Percentiles rank a stretch among this genome's conserved stretches.
These are phyloP conservation scores for Stenoptilia bipunctidactyla DNA, from an alignment of 2,888 invertebrate genomes.

Conservation along the genomic window DNA sequence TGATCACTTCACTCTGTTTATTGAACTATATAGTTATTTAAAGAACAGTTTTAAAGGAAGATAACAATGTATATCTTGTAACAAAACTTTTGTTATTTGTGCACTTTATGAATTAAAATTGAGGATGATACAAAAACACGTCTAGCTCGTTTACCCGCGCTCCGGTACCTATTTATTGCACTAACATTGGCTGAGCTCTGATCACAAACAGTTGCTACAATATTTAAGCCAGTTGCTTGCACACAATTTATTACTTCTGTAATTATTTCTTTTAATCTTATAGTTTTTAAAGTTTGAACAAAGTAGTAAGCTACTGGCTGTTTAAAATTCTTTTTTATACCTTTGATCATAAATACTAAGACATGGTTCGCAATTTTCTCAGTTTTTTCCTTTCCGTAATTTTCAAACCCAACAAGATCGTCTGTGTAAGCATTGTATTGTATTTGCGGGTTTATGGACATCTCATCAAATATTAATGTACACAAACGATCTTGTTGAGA, in stretches of 20 bases:
- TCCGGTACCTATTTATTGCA: too few relatives aligned
- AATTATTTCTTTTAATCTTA: background rate
- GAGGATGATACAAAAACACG: too few relatives aligned
- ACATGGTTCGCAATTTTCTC: background rate
- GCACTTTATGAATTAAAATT: too few relatives aligned
- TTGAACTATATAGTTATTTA: too few relatives aligned
- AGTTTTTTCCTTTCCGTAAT: background rate
- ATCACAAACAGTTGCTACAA: background rate
- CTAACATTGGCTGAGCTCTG: background rate
- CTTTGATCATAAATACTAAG: background rate
- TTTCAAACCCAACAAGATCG: background rate
- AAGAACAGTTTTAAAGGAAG: too few relatives aligned
- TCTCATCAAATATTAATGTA: background rate
- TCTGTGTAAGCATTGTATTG: background rate
- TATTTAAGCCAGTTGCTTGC: background rate
- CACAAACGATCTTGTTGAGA: background rate
- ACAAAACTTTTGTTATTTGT: too few relatives aligned
- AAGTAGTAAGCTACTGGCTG: too few relatives aligned
- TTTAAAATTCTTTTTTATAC: background rate
- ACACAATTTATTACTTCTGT: background rate
- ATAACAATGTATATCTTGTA: too few relatives aligned
- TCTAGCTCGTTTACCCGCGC: too few relatives aligned
- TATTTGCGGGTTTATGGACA: background rate
- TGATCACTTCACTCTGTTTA: too few relatives aligned
- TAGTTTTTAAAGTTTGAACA: background rate